Evolutionary conservation across 2,888 invertebrate genomes (phyloP).

Genomic region (Drosophila birchii): DNA sequence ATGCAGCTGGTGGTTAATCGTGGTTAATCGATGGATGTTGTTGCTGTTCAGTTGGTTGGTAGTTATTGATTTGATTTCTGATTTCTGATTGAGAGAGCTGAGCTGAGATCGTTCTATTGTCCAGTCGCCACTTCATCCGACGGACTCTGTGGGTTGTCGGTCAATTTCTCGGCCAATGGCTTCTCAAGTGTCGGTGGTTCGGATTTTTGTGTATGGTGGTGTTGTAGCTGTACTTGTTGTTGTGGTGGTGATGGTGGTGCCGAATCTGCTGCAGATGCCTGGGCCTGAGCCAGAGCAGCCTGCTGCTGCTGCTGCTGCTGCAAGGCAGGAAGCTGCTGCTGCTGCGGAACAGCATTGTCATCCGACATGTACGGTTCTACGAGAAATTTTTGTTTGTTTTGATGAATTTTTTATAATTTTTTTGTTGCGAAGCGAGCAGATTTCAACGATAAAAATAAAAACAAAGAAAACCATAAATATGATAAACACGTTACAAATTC

Average conservation of each 20-base stretch:
- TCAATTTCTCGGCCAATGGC: slow-evolving; percentile 76
- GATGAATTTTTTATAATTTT: slow-evolving; percentile 47
- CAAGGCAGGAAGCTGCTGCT: slow-evolving; percentile 54
- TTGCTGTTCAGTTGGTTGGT: slow-evolving; percentile 49
- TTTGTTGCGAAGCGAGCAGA: slow-evolving; percentile 18
- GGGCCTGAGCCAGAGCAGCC: slow-evolving; percentile 38
- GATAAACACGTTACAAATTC: slow-evolving; percentile 20
- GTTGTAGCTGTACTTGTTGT: slow-evolving; percentile 55
- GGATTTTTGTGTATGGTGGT: slow-evolving; percentile 67
- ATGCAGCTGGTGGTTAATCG: slow-evolving; percentile 42
- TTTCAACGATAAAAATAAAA: slow-evolving; percentile 5
- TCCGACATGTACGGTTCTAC: slow-evolving; percentile 74
- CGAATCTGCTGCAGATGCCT: slow-evolving; percentile 40
- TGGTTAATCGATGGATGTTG: slow-evolving; percentile 48
- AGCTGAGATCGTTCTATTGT: slow-evolving; percentile 55
- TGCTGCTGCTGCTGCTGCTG: slow-evolving; percentile 53
- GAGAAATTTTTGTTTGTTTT: slow-evolving; percentile 57
- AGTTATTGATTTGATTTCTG: slow-evolving; percentile 31
- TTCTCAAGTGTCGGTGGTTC: slow-evolving; percentile 77
- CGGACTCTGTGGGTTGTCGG: slow-evolving; percentile 67
- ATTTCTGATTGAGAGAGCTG: slow-evolving; percentile 13
- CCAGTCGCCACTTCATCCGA: slow-evolving; percentile 66
- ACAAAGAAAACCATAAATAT: slow-evolving; percentile 1
- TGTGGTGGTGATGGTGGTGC: slow-evolving; percentile 56
- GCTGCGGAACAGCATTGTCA: slow-evolving; percentile 62